A percentile compares a stretch with the other conserved stretches of the same genome.
phyloP scores from a whole-genome alignment of 2,888 invertebrate genomes.

The Lampropteryx suffumata region DNA sequence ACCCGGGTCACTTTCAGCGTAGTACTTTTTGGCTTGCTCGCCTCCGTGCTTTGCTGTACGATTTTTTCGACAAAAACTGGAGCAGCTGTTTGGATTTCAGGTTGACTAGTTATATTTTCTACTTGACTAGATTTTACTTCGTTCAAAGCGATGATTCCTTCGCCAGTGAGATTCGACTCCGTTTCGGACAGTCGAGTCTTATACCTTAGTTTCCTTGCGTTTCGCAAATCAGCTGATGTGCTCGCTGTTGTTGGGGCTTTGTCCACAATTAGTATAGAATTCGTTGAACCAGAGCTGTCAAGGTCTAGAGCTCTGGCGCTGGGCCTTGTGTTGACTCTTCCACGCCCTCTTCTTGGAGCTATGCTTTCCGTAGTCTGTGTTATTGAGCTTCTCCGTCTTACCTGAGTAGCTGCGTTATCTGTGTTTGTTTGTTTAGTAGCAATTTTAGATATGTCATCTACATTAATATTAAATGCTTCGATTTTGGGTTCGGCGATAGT shows the following conservation, averaged over 20 bases:
- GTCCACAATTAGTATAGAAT: constrained; percentile 55
- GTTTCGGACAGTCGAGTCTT: constrained; percentile 61
- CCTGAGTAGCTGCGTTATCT: constrained; percentile 48
- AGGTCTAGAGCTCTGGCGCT: constrained; percentile 58
- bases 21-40: constrained; percentile 49
- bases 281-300: constrained; percentile 65
- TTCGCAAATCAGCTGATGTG: constrained; percentile 55
- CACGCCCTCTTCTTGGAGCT: constrained; percentile 46
- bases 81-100: constrained; percentile 47
- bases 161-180: constrained; percentile 69
- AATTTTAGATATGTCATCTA: constrained; percentile 56
- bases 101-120: constrained; percentile 66
- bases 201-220: constrained; percentile 64
- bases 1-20: constrained; percentile 59
- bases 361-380: constrained; percentile 48
- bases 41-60: constrained; percentile 55
- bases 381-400: constrained; percentile 56
- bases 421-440: constrained; percentile 39
- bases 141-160: constrained; percentile 55
- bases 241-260: constrained; percentile 64
- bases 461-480: constrained; percentile 54
- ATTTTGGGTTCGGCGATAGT: constrained; percentile 55
- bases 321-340: constrained; percentile 55
- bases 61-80: constrained; percentile 47
- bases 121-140: constrained; percentile 72